A percentile compares a stretch with the other conserved stretches of the same genome.
Conservation (phyloP, 35 echinoderm and acorn worm genomes). For the Eucidaris tribuloides region DNA sequence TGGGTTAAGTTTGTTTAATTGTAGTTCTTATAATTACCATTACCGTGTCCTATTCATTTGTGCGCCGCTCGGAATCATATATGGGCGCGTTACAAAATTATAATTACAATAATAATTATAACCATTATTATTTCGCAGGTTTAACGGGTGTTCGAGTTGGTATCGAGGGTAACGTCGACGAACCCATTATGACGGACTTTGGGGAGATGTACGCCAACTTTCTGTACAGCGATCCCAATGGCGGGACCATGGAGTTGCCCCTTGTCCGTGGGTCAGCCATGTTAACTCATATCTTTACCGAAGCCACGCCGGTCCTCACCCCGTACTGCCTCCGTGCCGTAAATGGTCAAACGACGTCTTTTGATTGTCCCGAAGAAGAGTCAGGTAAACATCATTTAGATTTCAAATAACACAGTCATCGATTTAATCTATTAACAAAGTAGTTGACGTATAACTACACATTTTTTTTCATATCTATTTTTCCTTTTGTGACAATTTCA, state of each 20-base stretch:
- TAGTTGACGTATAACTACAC: too few relatives aligned
- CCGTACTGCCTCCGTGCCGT: conserved; percentile 76
- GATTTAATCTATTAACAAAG: too few relatives aligned
- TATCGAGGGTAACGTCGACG: conserved; percentile 26
- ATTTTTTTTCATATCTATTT: too few relatives aligned
- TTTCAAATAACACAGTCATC: too few relatives aligned
- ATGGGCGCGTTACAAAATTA: background rate
- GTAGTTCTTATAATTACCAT: too few relatives aligned
- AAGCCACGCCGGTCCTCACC: conserved; percentile 61
- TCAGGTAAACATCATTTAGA: too few relatives aligned
- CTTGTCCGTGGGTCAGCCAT: conserved; percentile 70
- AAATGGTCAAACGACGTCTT: conserved; percentile 28
- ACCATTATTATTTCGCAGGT: background rate
- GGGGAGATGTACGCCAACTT: conserved; percentile 91
- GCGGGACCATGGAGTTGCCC: conserved; percentile 77
- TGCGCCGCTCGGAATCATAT: background rate
- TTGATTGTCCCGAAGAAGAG: conserved; percentile 68
- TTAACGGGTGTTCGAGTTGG: conserved; percentile 51
- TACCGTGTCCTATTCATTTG: too few relatives aligned
- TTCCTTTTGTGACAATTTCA: too few relatives aligned
- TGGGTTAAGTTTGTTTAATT: too few relatives aligned
- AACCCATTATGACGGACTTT: conserved; percentile 80
- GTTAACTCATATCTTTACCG: conserved; percentile 72
- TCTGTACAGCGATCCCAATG: conserved; percentile 28
- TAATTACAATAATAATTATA: background rate